Evolutionary conservation across 2,888 invertebrate genomes (phyloP), one percentile per base, ranked within the genome.

Genomic region (Lacanobia wlatinum): DNA sequence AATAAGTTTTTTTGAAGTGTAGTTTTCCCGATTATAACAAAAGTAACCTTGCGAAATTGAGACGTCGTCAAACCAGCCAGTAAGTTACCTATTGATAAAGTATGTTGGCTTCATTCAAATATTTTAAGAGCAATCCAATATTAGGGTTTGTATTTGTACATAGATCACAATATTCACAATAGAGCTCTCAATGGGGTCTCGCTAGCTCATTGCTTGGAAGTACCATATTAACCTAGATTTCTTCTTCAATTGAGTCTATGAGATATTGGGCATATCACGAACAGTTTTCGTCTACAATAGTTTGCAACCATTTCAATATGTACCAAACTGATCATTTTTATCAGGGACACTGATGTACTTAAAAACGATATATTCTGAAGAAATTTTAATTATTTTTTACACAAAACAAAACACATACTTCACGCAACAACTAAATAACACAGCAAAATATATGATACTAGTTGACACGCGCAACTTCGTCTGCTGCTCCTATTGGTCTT

Each of bases 151-250:
- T n/a, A n/a, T n/a, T n/a, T n/a, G n/a, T n/a, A n/a, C n/a, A n/a
- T n/a, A n/a, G n/a, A n/a, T 43, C 10, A 77, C 70, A 78, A 70
- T 66, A 63, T 5, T 34, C 34, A 34, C 77, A 82, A 74, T 68
- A 62, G 70, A 62, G 10, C 23, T 40, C 53, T 68, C 60, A 62
- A 61, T 69, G 63, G 68, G 60, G 65, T 70, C 66, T 53, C n/a
- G 53, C 71, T 69, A 55, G 60, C 18, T 68, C 52, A 59, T 79
- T 76, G 72, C 23, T 52, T 56, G 23, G 34, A 67, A 83, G 69
- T 69, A 75, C 64, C 66, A 67, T 61, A 75, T 70, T 78, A 83
- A 71, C 71, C 80, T 79, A 81, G 71, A 66, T 79, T 60, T 61
- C 18, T 23, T 63, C 28, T 56, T 34, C 63, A 83, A 71, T 75